Conservation (phyloP, 2,797 vertebrate genomes). For the Eptatretus atami region DNA sequence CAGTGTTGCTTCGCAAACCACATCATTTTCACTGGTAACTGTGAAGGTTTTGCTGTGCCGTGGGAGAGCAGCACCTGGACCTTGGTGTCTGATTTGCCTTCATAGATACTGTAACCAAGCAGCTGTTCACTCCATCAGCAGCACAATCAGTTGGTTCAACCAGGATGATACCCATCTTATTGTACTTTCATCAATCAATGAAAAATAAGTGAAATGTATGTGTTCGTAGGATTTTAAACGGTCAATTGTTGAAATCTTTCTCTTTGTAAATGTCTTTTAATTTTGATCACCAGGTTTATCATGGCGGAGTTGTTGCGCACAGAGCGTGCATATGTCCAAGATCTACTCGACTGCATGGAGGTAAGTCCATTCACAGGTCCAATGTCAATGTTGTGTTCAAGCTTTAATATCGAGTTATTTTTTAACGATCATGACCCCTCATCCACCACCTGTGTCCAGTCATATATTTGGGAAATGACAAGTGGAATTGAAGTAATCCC, state of each 20-base stretch:
- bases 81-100: no score
- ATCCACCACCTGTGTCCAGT: slow-evolving; percentile 21
- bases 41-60: no score
- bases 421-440: no score
- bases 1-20: no score
- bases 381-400: no score
- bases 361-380: slow-evolving; percentile 16
- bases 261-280: not conserved
- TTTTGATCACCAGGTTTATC: slow-evolving; percentile 33
- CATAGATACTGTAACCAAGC: not conserved
- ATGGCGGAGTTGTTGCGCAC: slow-evolving; percentile 90
- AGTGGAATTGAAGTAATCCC: slow-evolving; percentile 72
- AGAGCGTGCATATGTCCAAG: slow-evolving; percentile 74
- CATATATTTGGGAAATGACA: slow-evolving; percentile 90
- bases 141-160: no score
- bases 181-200: not conserved
- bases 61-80: no score
- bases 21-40: no score
- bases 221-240: no score
- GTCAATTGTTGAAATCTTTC: no score
- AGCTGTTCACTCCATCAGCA: not conserved
- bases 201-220: not conserved
- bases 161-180: not conserved
- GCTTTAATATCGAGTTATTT: no score
- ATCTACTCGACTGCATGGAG: slow-evolving; percentile 77